phyloP scores from a whole-genome alignment of 2,888 invertebrate genomes.

The Cephonodes hylas region DNA sequence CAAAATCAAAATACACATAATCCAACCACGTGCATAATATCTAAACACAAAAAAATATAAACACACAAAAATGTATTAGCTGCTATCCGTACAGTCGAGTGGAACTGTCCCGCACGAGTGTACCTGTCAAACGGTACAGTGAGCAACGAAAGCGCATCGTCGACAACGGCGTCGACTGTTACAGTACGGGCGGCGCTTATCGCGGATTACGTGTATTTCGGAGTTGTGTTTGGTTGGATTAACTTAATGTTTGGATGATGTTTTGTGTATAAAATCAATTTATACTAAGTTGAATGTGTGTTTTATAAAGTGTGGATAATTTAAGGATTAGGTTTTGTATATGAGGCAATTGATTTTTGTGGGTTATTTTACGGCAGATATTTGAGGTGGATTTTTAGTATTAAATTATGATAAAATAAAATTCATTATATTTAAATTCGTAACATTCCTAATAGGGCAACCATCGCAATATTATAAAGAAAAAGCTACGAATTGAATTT shows the following conservation, averaged over 20 bases:
- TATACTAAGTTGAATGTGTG: background rate
- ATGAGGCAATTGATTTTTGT: background rate
- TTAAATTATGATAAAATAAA: too few relatives aligned
- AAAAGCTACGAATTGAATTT: too few relatives aligned
- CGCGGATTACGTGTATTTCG: constrained; percentile 3
- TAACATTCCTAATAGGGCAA: too few relatives aligned
- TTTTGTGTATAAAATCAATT: background rate
- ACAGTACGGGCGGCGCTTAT: background rate
- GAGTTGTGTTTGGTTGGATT: constrained; percentile 1
- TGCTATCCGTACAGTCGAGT: background rate
- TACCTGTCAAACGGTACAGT: constrained; percentile 14
- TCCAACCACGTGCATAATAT: too few relatives aligned
- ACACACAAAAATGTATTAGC: background rate
- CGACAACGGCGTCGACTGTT: background rate
- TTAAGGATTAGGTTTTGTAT: background rate
- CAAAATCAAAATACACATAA: background rate
- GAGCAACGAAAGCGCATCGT: constrained; percentile 16
- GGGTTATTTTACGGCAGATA: too few relatives aligned
- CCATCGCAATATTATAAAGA: too few relatives aligned
- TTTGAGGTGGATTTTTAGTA: too few relatives aligned
- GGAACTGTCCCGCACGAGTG: background rate
- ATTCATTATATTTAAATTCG: too few relatives aligned
- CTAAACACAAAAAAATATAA: too few relatives aligned
- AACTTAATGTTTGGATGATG: constrained; percentile 7
- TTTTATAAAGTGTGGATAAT: background rate